Evolutionary conservation across 2,113 vertebrate species (phyloP).

Genomic region (Chiloscyllium plagiosum): DNA sequence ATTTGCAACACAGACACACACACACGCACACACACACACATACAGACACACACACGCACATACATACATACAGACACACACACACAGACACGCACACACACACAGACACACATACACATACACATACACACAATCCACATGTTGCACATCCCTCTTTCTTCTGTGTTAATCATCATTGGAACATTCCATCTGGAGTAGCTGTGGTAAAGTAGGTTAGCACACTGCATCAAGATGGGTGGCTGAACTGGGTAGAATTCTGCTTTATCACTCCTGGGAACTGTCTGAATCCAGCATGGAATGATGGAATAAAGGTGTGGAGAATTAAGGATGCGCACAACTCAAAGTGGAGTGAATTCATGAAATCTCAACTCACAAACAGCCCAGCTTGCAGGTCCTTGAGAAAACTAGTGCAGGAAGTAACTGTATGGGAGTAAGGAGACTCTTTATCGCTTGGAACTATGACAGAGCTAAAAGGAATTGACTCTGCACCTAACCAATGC

Average conservation of each 20-base stretch:
- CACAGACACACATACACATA: too few relatives aligned
- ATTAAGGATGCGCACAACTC: neutral
- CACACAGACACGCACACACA: too few relatives aligned
- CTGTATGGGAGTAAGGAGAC: neutral
- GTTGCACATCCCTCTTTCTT: neutral
- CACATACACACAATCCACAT: too few relatives aligned
- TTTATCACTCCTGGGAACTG: neutral
- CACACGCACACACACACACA: too few relatives aligned
- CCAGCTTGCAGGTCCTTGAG: neutral
- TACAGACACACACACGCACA: too few relatives aligned
- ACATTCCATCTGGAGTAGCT: neutral
- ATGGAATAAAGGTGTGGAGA: neutral
- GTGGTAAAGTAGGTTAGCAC: neutral
- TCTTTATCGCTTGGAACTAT: neutral
- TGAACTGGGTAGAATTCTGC: too few relatives aligned
- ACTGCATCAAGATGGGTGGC: neutral
- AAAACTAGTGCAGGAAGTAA: neutral
- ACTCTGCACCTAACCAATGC: neutral
- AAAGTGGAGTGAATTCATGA: neutral
- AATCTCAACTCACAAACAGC: neutral
- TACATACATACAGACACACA: too few relatives aligned
- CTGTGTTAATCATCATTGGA: neutral
- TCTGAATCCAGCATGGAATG: neutral
- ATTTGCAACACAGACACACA: too few relatives aligned
- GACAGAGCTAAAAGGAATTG: neutral